These are phyloP conservation scores for Drosophila biarmipes DNA, from an alignment of 1,140 invertebrate genomes.

Conservation along the genomic window DNA sequence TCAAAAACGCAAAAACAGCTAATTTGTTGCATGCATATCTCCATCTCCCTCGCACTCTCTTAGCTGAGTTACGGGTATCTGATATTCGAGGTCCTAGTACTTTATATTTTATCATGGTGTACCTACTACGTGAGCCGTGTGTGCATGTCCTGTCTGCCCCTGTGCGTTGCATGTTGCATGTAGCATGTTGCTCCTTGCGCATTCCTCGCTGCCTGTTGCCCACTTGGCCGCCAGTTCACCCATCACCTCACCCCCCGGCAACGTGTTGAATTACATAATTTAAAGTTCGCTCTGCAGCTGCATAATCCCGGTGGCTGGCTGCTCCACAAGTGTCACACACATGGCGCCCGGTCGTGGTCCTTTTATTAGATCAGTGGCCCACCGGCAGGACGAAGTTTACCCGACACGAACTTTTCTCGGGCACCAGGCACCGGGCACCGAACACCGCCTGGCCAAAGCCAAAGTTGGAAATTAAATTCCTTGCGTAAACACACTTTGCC, in stretches of 20 bases:
- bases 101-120: not conserved
- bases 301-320: slow-evolving; percentile 65
- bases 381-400: slow-evolving; percentile 57
- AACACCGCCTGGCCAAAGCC: slow-evolving; percentile 60
- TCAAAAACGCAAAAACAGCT: too few species aligned
- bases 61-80: too few species aligned
- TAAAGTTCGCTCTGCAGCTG: slow-evolving; percentile 65
- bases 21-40: too few species aligned
- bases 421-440: not conserved
- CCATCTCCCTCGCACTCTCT: too few species aligned
- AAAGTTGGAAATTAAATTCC: slow-evolving; percentile 82
- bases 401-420: slow-evolving; percentile 51
- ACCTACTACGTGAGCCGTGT: slow-evolving; percentile 15
- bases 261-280: slow-evolving; percentile 82
- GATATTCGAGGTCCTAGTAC: too few species aligned
- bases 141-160: slow-evolving; percentile 15
- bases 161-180: slow-evolving; percentile 29
- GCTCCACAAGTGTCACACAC: slow-evolving; percentile 70
- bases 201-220: slow-evolving; percentile 45
- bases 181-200: slow-evolving; percentile 10
- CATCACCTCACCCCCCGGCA: slow-evolving; percentile 16
- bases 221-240: not conserved
- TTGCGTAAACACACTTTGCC: slow-evolving; percentile 52
- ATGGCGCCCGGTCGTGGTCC: slow-evolving; percentile 30
- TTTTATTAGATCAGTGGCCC: slow-evolving; percentile 68